A percentile compares a stretch with the other conserved stretches of the same genome.
Conservation (phyloP, 64 coral and sea anemone species). For the Stylophora pistillata region DNA sequence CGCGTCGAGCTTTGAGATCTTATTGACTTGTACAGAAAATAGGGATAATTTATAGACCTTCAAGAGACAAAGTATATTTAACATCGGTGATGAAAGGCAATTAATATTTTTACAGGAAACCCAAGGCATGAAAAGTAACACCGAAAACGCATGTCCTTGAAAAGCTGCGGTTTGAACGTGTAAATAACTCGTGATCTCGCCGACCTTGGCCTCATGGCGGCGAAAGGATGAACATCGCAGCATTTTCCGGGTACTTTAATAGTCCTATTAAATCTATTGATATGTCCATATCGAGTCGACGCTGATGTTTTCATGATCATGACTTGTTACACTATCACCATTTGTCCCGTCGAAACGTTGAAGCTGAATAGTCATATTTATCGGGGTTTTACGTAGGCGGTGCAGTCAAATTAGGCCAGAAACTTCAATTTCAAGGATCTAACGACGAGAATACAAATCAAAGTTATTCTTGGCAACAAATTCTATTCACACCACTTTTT, state of each 20-base stretch:
- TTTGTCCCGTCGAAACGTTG: not conserved
- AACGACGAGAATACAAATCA: not conserved
- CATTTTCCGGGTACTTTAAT: constrained; percentile 1
- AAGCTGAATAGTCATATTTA: not conserved
- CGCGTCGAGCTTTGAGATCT: not conserved
- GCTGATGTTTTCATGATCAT: not conserved
- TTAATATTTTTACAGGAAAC: not conserved
- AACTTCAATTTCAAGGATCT: not conserved
- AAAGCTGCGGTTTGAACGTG: constrained; percentile 10
- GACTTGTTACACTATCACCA: not conserved
- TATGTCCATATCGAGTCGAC: not conserved
- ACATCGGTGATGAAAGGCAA: not conserved
- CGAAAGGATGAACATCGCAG: constrained; percentile 4
- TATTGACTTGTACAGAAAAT: constrained; percentile 5
- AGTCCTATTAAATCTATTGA: not conserved
- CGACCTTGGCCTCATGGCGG: not conserved
- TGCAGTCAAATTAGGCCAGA: not conserved
- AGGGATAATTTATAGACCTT: not conserved
- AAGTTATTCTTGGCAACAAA: not conserved
- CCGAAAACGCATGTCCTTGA: not conserved
- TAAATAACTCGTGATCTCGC: not conserved
- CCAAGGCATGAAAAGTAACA: not conserved
- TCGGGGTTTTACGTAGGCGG: not conserved
- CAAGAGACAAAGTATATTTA: constrained; percentile 38
- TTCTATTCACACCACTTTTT: not conserved